Evolutionary conservation across 2,888 invertebrate species (phyloP), one percentile per base, ranked within the genome.

Genomic region (Eupsilia transversa): DNA sequence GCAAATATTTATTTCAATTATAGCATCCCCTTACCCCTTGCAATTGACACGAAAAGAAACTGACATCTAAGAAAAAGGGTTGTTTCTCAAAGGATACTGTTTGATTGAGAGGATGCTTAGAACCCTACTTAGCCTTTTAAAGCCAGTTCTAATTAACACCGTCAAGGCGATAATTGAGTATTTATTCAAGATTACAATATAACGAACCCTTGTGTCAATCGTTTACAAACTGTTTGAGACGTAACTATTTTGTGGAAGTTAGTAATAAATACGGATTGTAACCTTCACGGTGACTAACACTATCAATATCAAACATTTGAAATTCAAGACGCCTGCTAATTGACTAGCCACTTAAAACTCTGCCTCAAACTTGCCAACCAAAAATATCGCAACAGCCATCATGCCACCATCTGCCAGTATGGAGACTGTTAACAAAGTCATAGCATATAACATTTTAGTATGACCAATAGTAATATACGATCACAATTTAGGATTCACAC

Each of bases 1-100:
- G 90, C 93, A 94, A 95, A 95, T 95, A 95, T 95, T 95, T 95
- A 95, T 94, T 94, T 94, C 94, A 95, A 94, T 95, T 94, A 95
- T 38, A 69, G 75, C 76, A 67, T 74, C 80, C 88, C 86, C 83
- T 80, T 65, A 60, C 80, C 85, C 67, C 82, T n/a, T 94, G 95
- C 92, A 90, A 93, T 93, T 94, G 95, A 95, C 95, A 93, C 91
- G 92, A 88, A 94, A 94, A 93, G 93, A 93, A 93, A 87, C 86
- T 94, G 95, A 94, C 94, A 94, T 94, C 92, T 86, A 88, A 87
- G 86, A 93, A 94, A 95, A 94, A 94, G 94, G 95, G 95, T 93
- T 88, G 82, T 88, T 82, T 87, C 84, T 90, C 88, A 88, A 84
- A 89, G 87, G 88, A 88, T 87, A 89, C 88, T 89, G 88, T 88